Evolutionary conservation across 2,888 invertebrate genomes (phyloP), one percentile per base, ranked within the genome.

Genomic region (Ypsolopha scabrella): DNA sequence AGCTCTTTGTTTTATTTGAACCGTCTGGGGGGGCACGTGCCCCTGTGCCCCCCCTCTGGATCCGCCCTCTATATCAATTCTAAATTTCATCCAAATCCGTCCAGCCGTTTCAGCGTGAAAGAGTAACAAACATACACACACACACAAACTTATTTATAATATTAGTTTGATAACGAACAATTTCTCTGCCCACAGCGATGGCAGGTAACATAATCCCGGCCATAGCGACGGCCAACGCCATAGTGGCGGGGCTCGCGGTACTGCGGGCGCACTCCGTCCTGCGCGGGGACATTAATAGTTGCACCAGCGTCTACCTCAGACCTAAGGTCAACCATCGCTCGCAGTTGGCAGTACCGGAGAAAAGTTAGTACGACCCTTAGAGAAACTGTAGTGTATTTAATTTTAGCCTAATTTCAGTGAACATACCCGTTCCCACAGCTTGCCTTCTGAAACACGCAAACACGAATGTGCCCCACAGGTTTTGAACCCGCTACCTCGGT

Each of bases 131-230:
- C n/a, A n/a, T n/a, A n/a, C n/a, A n/a, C n/a, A n/a, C n/a, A n/a
- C n/a, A n/a, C n/a, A n/a, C n/a, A n/a, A n/a, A n/a, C n/a, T n/a
- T n/a, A n/a, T n/a, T n/a, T n/a, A n/a, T n/a, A n/a, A n/a, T n/a
- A n/a, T n/a, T n/a, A n/a, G n/a, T n/a, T n/a, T n/a, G n/a, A 9
- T 39, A 39, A 39, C 37, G 10, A 48, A 11, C 36, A 6, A n/a
- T n/a, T 34, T 7, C 34, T 48, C 11, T 11, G 46, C 24, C 64
- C 72, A 46, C 75, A 94, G 93, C 99, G 1, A 99, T 99, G 95
- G 99, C 99, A 0, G 99, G 99, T 11, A 99, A 99, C 76, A 99
- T 99, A 61, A 98, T 99, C 67, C 99, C 99, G 7, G 99, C 99
- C 0, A 99, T 99, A 68, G 99, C 99, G 6, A 98, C 99, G 0